Percentiles rank a stretch among this genome's conserved stretches.
phyloP scores from a whole-genome alignment of 2,797 vertebrate genomes.

The Sphenodon punctatus region DNA sequence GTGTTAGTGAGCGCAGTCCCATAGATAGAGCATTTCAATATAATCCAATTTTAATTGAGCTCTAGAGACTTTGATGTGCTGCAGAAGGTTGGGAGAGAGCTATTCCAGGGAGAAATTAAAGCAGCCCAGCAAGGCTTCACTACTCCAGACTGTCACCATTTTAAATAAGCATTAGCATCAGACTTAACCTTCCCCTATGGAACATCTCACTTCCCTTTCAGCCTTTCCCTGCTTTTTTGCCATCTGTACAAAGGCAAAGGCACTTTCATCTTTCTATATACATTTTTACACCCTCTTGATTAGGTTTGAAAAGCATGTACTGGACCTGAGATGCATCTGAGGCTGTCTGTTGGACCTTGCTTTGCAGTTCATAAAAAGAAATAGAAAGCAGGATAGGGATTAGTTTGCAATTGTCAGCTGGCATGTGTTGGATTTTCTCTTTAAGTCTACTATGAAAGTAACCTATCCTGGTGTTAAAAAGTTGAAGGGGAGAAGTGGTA shows the following conservation, averaged over 20 bases:
- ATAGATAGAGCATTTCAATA: conserved; percentile 91
- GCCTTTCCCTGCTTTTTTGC: conserved; percentile 55
- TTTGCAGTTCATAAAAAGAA: conserved; percentile 64
- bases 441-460: conserved; percentile 42
- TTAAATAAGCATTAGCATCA: conserved; percentile 95
- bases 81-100: conserved; percentile 88
- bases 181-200: conserved; percentile 87
- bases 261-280: conserved; percentile 80
- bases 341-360: conserved; percentile 65
- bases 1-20: conserved; percentile 84
- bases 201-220: conserved; percentile 81
- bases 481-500: conserved; percentile 35
- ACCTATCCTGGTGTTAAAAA: conserved; percentile 31
- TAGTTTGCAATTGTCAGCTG: conserved; percentile 85
- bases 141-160: conserved; percentile 89
- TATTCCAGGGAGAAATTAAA: conserved; percentile 99
- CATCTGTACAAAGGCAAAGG: conserved; percentile 66
- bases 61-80: conserved; percentile 97
- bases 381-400: conserved; percentile 69
- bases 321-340: conserved; percentile 76
- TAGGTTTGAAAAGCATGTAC: conserved; percentile 80
- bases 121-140: conserved; percentile 83
- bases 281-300: conserved; percentile 73
- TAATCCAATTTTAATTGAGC: conserved; percentile 99
- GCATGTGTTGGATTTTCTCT: conserved; percentile 73